Conservation (phyloP, 2,888 invertebrate genomes). For the Oscheius sp. region DNA sequence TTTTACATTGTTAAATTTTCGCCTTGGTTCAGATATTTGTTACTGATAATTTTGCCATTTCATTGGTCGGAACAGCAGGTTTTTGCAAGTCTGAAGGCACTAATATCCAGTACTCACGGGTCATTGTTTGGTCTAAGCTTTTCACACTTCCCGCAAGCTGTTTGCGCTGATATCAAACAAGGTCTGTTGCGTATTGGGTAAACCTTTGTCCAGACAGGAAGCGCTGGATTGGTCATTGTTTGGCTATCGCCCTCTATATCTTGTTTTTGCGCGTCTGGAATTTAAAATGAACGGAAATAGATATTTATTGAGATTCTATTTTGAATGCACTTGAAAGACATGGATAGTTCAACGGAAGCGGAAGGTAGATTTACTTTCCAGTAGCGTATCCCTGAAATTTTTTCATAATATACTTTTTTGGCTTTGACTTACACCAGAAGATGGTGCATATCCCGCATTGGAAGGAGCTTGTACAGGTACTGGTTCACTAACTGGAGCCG, state of each 20-base stretch:
- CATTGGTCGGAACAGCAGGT: no score
- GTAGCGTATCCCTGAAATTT: constrained; percentile 8
- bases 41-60: no score
- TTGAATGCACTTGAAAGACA: constrained; percentile 21
- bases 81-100: neutral
- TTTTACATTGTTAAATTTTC: neutral
- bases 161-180: constrained; percentile 27
- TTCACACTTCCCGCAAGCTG: constrained; percentile 14
- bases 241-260: neutral
- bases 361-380: neutral
- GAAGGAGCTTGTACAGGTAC: neutral
- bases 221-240: neutral
- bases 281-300: neutral
- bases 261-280: neutral
- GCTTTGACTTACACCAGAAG: neutral
- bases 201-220: neutral
- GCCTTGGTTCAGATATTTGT: neutral
- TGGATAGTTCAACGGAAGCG: constrained; percentile 4
- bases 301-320: constrained; percentile 26
- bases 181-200: neutral
- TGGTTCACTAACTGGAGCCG: neutral
- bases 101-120: constrained; percentile 6
- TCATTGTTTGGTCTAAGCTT: constrained; percentile 23
- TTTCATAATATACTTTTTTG: neutral
- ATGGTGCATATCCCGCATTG: neutral